Percentiles rank a stretch among this genome's conserved stretches.
Conservation (phyloP, 2,113 vertebrate species). For the Dipodomys ordii region DNA sequence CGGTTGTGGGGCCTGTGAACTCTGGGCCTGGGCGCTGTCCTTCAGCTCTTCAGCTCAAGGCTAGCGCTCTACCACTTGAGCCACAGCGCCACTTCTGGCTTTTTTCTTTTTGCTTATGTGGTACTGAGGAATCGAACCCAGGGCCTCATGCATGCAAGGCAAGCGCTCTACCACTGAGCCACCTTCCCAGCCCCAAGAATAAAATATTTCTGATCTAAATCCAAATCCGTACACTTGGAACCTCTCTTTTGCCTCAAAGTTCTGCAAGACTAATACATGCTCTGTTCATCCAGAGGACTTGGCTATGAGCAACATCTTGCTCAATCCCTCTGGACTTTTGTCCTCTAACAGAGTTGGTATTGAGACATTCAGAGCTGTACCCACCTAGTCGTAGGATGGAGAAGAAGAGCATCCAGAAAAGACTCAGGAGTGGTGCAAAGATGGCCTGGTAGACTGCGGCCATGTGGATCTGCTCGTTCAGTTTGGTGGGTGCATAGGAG, state of each 20-base stretch:
- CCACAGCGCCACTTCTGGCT: too few species aligned
- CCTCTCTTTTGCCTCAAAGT: neutral
- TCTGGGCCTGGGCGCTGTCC: too few species aligned
- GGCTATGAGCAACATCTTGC: rapidly evolving
- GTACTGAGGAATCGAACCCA: too few species aligned
- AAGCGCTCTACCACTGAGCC: too few species aligned
- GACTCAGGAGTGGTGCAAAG: slow-evolving; percentile 94
- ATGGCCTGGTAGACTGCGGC: slow-evolving; percentile 95
- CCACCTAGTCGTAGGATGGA: slow-evolving; percentile 94
- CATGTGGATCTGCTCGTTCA: slow-evolving; percentile 93
- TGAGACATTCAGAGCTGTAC: slow-evolving; percentile 4
- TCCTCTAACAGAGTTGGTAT: rapidly evolving
- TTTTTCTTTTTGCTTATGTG: too few species aligned
- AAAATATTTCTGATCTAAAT: neutral
- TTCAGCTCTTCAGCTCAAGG: too few species aligned
- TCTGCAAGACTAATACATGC: rapidly evolving
- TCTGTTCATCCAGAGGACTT: too few species aligned
- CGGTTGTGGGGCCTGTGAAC: too few species aligned
- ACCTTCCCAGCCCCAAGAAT: neutral
- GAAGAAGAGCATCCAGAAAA: slow-evolving; percentile 99
- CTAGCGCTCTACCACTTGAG: too few species aligned
- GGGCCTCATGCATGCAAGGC: too few species aligned
- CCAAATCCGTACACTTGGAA: neutral
- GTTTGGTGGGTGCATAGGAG: slow-evolving; percentile 95
- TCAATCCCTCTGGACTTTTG: neutral